Conservation (phyloP, 2,797 vertebrate species). For the Clarias laeviceps region DNA sequence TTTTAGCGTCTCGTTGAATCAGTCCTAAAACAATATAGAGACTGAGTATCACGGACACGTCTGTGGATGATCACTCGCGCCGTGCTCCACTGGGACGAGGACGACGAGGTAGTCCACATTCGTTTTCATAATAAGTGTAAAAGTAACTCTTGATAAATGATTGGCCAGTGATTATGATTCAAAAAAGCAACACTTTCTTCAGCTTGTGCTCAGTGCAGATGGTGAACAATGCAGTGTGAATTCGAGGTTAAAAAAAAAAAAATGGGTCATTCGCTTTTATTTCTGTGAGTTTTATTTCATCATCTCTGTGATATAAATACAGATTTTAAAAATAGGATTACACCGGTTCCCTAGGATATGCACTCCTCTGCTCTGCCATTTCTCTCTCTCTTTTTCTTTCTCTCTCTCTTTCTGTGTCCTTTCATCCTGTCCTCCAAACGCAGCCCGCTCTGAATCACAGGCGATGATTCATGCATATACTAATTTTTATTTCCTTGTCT, state of each 20-base stretch:
- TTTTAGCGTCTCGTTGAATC: background rate
- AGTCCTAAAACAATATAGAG: too few relatives aligned
- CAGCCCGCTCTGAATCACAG: conserved; percentile 2
- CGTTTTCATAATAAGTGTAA: background rate
- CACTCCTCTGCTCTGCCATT: background rate
- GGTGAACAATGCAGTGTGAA: background rate
- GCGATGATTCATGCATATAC: background rate
- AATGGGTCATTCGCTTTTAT: background rate
- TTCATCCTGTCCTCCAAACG: background rate
- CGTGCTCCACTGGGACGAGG: background rate
- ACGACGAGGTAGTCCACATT: background rate
- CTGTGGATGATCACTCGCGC: background rate
- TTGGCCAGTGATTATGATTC: too few relatives aligned
- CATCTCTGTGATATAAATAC: conserved; percentile 6
- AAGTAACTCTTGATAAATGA: background rate
- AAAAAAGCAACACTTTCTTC: too few relatives aligned
- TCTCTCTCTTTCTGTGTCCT: background rate
- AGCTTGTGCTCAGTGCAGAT: background rate
- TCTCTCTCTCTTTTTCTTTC: background rate
- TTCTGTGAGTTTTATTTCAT: background rate
- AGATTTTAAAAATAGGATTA: conserved; percentile 12
- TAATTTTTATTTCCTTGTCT: background rate
- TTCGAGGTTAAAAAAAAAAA: background rate
- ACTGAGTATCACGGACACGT: background rate
- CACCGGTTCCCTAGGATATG: background rate